Base-by-base conservation (phyloP, 92 coral and sea anemone genomes). In the Porites cylindrica region DNA sequence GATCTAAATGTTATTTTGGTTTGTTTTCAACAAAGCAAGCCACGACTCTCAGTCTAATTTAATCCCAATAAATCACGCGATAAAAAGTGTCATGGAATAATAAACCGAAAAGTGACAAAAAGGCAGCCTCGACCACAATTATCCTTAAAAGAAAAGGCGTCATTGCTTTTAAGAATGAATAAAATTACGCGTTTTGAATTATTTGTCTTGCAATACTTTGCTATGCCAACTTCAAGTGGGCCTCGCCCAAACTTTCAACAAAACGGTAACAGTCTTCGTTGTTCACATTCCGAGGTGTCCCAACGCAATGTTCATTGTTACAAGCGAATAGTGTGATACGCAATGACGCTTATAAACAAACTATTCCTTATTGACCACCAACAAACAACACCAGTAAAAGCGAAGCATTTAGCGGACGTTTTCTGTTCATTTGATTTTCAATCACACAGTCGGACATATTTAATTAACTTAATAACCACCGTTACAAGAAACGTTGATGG, bases 221-320 rank as follows among this genome's bases (percentile, higher is more conserved):
- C 8, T 62, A 47, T 83, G 62, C 64, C 73, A 74, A 63, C 64
- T 51, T 32, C 29, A 83, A 83, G 87, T 83, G 87, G 87, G 60
- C 87, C 87, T 83, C 81, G 74, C 87, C 87, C 87, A 47, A 21
- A 51, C 64, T 83, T 83, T 83, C 87, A 83, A 74, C 87, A 74
- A 65, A 83, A 52, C 73, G 56, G 70, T 14, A 82, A 82, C 62
- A 73, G 80, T 52, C 51, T 83, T 66, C 80, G 87, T 74, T 74
- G 81, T 14, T 64, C 43, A 20, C 73, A 83, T 83, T 83, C 80
- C 87, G 50, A 26, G 61, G 17, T 51, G 43, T 72, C 81, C 38
- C 62, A 51, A 66, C 10, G 64, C 47, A 38, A 59, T 53, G 21
- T 52, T 47, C 32, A 60, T 69, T 14, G 29, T 54, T 29, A 54